phyloP scores from a whole-genome alignment of 1,140 invertebrate species.

The Schlechtendalia chinensis region DNA sequence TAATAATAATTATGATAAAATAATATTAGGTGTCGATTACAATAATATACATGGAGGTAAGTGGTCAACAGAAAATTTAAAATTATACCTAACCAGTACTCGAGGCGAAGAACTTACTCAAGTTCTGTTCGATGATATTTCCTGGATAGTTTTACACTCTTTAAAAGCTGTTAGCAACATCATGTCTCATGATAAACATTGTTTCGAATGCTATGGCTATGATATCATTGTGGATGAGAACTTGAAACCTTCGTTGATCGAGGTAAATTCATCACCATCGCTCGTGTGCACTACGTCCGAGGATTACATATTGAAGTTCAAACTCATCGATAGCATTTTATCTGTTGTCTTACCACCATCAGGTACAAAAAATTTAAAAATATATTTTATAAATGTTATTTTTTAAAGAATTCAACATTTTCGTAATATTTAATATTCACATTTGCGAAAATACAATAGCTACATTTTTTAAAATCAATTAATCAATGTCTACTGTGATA shows the following conservation, averaged over 20 bases:
- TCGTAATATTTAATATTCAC: neutral
- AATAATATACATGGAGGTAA: conserved; percentile 93
- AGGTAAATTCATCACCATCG: conserved; percentile 57
- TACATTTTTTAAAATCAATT: neutral
- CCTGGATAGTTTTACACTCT: conserved; percentile 86
- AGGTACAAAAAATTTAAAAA: neutral
- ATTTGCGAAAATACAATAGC: neutral
- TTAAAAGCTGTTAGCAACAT: conserved; percentile 73
- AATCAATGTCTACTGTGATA: too few species aligned
- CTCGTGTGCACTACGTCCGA: neutral
- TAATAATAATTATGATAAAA: neutral
- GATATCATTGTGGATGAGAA: conserved; percentile 85
- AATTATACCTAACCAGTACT: conserved; percentile 86
- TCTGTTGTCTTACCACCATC: conserved; percentile 20
- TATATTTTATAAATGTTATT: neutral
- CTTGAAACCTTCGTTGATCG: conserved; percentile 81
- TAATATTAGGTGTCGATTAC: neutral
- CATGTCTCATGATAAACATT: conserved; percentile 74
- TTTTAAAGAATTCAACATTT: neutral
- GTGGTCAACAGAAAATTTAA: conserved; percentile 85
- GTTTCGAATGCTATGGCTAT: conserved; percentile 83
- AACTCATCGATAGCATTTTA: conserved; percentile 27
- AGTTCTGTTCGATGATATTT: conserved; percentile 78
- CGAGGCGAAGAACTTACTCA: conserved; percentile 82
- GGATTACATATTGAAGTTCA: conserved; percentile 4